Evolutionary conservation across 2,888 invertebrate species (phyloP).

Genomic region (Netelia virgata): DNA sequence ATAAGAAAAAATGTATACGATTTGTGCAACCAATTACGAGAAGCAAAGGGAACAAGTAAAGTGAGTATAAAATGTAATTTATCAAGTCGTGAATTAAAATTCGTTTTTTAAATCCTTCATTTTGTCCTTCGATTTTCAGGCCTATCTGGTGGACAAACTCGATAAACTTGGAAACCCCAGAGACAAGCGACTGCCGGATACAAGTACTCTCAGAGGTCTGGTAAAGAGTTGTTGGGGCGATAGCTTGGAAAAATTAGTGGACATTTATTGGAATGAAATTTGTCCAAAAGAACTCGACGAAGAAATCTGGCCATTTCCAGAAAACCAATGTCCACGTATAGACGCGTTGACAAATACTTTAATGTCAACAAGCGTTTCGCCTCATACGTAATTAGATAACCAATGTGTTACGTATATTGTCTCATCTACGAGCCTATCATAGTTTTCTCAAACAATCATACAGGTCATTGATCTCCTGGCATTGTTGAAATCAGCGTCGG

Average conservation of each 20-base stretch:
- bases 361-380: background rate
- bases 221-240: constrained; percentile 66
- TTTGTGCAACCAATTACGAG: constrained; percentile 65
- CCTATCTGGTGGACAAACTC: constrained; percentile 62
- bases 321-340: constrained; percentile 50
- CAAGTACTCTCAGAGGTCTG: constrained; percentile 45
- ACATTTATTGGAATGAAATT: constrained; percentile 62
- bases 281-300: constrained; percentile 53
- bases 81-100: background rate
- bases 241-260: constrained; percentile 62
- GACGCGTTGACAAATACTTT: constrained; percentile 14
- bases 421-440: constrained; percentile 86
- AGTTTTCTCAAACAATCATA: constrained; percentile 88
- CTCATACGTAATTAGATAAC: constrained; percentile 82
- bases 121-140: constrained; percentile 43
- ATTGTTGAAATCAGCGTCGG: too few relatives aligned
- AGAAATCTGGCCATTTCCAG: constrained; percentile 69
- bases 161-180: constrained; percentile 53
- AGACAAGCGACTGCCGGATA: constrained; percentile 53
- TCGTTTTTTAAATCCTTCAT: background rate
- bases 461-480: constrained; percentile 89
- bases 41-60: constrained; percentile 40
- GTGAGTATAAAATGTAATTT: constrained; percentile 49
- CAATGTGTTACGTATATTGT: constrained; percentile 86
- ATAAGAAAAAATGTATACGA: constrained; percentile 58